Percentiles rank a stretch among this genome's conserved stretches.
Evolutionary conservation across 2,888 invertebrate genomes (phyloP).

Genomic region (Cataglyphis rosenhaueri): DNA sequence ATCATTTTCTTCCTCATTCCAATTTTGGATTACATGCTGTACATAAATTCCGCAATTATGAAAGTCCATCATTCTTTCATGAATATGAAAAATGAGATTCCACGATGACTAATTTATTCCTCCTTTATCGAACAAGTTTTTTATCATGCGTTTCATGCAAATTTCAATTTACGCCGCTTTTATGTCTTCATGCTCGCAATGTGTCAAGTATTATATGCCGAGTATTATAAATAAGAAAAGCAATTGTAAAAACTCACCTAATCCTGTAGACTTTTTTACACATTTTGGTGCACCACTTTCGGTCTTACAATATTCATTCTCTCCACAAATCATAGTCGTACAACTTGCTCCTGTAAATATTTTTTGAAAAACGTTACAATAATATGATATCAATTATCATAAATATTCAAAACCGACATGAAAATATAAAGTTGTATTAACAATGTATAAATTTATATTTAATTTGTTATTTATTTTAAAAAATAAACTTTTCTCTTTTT

Average conservation of each 20-base stretch:
- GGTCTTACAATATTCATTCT: constrained; percentile 80
- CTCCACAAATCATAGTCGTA: constrained; percentile 76
- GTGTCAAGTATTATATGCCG: constrained; percentile 6
- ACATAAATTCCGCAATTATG: not conserved
- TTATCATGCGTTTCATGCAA: constrained; percentile 23
- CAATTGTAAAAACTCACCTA: constrained; percentile 78
- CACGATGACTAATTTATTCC: not conserved
- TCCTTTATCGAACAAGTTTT: not conserved
- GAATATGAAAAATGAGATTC: not conserved
- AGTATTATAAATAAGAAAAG: not conserved
- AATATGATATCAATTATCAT: not conserved
- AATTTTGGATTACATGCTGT: constrained; percentile 22
- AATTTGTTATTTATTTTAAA: not conserved
- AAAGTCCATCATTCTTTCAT: not conserved
- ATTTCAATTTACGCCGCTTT: not conserved
- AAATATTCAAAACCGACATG: not conserved
- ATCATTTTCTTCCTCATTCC: constrained; percentile 21
- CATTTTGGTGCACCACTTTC: constrained; percentile 80
- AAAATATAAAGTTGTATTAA: not conserved
- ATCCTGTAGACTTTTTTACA: constrained; percentile 75
- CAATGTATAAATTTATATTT: not conserved
- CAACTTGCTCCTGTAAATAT: constrained; percentile 75
- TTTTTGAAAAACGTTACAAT: not conserved
- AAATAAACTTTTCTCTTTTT: no score
- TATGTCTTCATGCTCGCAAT: constrained; percentile 36